Base-by-base conservation (phyloP, 2,113 vertebrate genomes). In the Corythoichthys intestinalis region DNA sequence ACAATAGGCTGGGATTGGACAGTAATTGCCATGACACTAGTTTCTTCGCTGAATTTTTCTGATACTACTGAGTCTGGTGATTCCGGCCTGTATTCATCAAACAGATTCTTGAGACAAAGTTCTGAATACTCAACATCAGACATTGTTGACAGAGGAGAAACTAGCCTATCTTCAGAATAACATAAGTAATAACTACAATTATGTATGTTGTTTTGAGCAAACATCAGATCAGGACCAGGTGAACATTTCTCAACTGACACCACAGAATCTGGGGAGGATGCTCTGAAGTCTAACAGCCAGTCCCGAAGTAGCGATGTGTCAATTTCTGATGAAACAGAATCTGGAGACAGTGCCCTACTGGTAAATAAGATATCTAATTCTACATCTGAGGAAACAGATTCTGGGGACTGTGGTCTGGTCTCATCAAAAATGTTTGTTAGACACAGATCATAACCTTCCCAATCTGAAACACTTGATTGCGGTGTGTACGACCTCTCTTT, bases 131-230 rank as follows among this genome's bases (percentile, higher is more conserved):
- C 65, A 44, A 49, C 52, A 15, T 78, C 39, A 0, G 67, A 72
- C 17, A 48, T 2, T 13, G 48, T 17, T 57, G 54, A 57, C 4
- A 13, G 54, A 35, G 28, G 54, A 13, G 54, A 35, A 46, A 69
- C 71, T 61, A 74, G 61, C n/a, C 61, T 71, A 41, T 11, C 4
- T 34, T 58, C 46, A 61, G 39, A 65, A 41, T 67, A 74, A 0
- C 34, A 12, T 11, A 84, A 47, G 35, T 74, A 81, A 60, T 81
- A 84, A 35, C 70, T 38, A 70, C 82, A 84, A 15, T 81, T 68
- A 28, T 75, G 74, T n/a, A 4, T 3, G 0, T 4, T 9, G 0
- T 61, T 46, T 6, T 69, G 67, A 4, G 2, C 48, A 65, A 66
- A n/a, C 17, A 52, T 67, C 6, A 13, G 7, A 2, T 8, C 0